Conservation (phyloP, 2,113 vertebrate species). For the Clarias macrocephalus region DNA sequence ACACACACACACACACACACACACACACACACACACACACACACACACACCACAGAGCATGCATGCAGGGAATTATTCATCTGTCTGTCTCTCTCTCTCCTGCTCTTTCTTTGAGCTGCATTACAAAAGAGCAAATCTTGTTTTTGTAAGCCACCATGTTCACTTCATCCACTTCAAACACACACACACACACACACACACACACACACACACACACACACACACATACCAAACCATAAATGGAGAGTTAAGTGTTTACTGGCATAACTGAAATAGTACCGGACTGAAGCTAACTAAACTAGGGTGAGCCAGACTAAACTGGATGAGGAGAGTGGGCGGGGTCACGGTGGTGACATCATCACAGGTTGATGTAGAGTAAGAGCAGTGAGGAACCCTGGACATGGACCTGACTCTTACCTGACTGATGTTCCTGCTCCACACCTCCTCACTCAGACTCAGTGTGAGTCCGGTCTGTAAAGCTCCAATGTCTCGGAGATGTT, state of each 20-base stretch:
- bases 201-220: slow-evolving; percentile 6
- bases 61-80: slow-evolving; percentile 5
- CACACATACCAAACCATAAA: neutral
- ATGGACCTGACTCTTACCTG: neutral
- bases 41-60: neutral
- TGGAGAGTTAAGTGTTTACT: neutral
- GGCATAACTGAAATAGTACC: neutral
- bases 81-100: neutral
- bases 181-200: neutral
- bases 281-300: neutral
- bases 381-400: neutral
- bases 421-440: no score
- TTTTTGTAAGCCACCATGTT: slow-evolving; percentile 3
- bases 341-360: neutral
- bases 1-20: neutral
- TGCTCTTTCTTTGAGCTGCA: neutral
- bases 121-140: slow-evolving; percentile 16
- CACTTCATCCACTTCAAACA: neutral
- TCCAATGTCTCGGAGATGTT: neutral
- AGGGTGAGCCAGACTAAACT: neutral
- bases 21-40: neutral
- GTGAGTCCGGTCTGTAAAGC: no score
- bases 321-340: neutral
- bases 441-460: no score
- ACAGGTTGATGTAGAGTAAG: neutral